Conservation (phyloP, 2,888 invertebrate genomes). For the Aleiodes leptofemur region DNA sequence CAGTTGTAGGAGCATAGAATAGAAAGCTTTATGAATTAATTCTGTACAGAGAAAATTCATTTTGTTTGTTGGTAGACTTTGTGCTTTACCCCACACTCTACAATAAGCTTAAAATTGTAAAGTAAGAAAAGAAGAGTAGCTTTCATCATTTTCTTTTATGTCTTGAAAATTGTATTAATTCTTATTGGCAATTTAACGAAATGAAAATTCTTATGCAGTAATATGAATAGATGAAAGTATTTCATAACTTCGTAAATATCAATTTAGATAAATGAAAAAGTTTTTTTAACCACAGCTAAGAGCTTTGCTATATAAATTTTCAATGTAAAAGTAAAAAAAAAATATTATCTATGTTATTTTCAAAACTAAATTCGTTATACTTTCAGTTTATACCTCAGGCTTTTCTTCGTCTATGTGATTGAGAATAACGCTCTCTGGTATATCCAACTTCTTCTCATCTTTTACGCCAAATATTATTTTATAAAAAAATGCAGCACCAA, state of each 20-base stretch:
- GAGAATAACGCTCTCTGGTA: conserved; percentile 64
- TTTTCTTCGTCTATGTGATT: conserved; percentile 65
- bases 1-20: conserved; percentile 14
- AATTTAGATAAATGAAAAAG: no score
- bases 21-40: conserved; percentile 41
- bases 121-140: no score
- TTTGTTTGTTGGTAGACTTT: conserved; percentile 12
- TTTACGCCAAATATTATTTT: conserved; percentile 62
- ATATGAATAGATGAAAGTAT: no score
- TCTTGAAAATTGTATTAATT: no score
- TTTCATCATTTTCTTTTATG: no score
- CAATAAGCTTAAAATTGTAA: no score
- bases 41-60: conserved; percentile 28
- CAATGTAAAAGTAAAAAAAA: not conserved
- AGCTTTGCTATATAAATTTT: not conserved
- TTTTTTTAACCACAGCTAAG: no score
- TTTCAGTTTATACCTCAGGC: conserved; percentile 56
- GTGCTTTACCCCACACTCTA: not conserved
- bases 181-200: no score
- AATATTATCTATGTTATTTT: not conserved
- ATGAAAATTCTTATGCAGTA: no score
- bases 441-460: conserved; percentile 50
- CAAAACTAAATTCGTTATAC: not conserved
- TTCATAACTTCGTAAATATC: no score
- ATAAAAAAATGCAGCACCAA: conserved; percentile 66